phyloP scores from a whole-genome alignment of 2,888 invertebrate genomes.

The Muscina levida region DNA sequence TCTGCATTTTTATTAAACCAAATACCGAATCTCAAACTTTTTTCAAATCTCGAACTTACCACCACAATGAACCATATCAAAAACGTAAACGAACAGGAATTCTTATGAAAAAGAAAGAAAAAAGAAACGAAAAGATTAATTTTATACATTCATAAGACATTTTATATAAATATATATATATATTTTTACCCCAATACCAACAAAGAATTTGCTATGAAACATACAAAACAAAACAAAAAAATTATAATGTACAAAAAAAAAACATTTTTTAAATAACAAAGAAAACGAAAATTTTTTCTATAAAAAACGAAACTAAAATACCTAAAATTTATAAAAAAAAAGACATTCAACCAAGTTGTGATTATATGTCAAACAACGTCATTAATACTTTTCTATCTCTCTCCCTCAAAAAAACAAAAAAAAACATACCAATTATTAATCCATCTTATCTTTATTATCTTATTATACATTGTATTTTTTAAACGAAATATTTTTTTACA shows the following conservation, averaged over 20 bases:
- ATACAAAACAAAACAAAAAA: slow-evolving; percentile 15
- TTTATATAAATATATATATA: slow-evolving; percentile 68
- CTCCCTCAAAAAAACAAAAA: slow-evolving; percentile 44
- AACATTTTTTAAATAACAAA: slow-evolving; percentile 19
- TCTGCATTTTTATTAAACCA: slow-evolving; percentile 73
- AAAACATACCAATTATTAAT: slow-evolving; percentile 56
- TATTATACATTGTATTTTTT: slow-evolving; percentile 54
- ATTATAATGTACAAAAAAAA: slow-evolving; percentile 44
- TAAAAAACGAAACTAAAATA: slow-evolving; percentile 35
- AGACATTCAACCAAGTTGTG: slow-evolving; percentile 54
- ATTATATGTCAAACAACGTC: slow-evolving; percentile 57
- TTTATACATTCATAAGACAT: slow-evolving; percentile 23
- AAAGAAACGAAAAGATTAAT: slow-evolving; percentile 75
- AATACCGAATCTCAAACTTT: slow-evolving; percentile 44
- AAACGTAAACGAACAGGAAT: slow-evolving; percentile 69
- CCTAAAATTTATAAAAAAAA: too few species aligned
- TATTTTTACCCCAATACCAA: slow-evolving; percentile 56
- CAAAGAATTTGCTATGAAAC: slow-evolving; percentile 69
- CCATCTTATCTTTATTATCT: slow-evolving; percentile 64
- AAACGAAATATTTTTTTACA: slow-evolving; percentile 63
- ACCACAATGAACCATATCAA: slow-evolving; percentile 42
- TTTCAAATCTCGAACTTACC: slow-evolving; percentile 1
- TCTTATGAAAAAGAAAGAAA: slow-evolving; percentile 78
- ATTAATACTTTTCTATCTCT: slow-evolving; percentile 62
- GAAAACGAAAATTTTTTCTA: slow-evolving; percentile 59